phyloP scores from a whole-genome alignment of 2,888 invertebrate species.

The Eueremaeus valkanovi region DNA sequence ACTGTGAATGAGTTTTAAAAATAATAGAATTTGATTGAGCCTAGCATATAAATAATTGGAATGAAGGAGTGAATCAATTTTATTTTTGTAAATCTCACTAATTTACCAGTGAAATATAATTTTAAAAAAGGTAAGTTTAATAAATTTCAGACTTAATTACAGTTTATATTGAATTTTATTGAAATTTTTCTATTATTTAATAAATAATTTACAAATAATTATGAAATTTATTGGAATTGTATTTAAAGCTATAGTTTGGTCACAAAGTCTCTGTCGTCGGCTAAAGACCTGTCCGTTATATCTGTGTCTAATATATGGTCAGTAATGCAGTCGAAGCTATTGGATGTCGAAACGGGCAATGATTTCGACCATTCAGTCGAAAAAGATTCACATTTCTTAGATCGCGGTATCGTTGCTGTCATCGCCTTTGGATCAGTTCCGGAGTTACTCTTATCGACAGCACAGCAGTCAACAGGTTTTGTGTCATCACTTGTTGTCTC shows the following conservation, averaged over 20 bases:
- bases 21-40: no score
- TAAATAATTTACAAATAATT: no score
- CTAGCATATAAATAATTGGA: no score
- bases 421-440: neutral
- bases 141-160: no score
- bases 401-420: neutral
- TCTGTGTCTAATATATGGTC: neutral
- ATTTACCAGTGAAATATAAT: no score
- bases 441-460: neutral
- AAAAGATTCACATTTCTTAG: neutral
- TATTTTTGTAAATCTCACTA: no score
- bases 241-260: neutral
- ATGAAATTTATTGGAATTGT: no score
- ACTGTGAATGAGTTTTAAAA: no score
- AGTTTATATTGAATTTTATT: no score
- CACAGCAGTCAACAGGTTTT: neutral
- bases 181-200: no score
- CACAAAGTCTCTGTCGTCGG: constrained; percentile 1
- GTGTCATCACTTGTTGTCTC: neutral
- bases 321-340: neutral
- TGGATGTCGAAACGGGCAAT: neutral
- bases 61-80: no score
- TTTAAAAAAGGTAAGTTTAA: no score
- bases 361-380: neutral
- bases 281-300: neutral